Evolutionary conservation across 2,888 invertebrate genomes (phyloP).

Genomic region (Megalurothrips usitatus): DNA sequence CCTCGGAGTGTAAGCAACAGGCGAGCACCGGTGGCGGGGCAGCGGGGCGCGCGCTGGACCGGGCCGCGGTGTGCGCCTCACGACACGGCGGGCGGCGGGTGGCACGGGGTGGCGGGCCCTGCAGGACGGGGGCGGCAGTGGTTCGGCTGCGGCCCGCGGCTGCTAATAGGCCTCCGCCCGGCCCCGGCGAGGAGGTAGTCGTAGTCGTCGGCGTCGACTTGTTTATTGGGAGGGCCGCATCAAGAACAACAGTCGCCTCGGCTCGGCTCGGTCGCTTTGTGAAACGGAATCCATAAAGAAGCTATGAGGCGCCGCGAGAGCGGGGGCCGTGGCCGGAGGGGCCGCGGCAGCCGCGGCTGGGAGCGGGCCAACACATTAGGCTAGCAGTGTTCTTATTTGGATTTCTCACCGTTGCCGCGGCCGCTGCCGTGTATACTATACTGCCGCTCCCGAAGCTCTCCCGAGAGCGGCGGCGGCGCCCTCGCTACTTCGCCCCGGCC

Average conservation of each 20-base stretch:
- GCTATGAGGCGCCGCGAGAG: background rate
- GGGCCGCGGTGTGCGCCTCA: background rate
- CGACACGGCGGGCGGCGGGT: background rate
- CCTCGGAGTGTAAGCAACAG: too few species aligned
- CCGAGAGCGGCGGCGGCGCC: too few species aligned
- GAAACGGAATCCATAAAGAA: slow-evolving; percentile 24
- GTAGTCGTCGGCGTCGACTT: background rate
- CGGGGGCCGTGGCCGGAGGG: too few species aligned
- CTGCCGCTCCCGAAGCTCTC: too few species aligned
- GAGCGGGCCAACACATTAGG: too few species aligned
- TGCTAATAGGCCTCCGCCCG: too few species aligned
- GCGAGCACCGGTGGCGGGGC: background rate
- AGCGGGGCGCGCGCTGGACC: background rate
- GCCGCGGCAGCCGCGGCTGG: too few species aligned
- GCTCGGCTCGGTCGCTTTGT: background rate
- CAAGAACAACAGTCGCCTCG: slow-evolving; percentile 2
- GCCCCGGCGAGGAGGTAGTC: too few species aligned
- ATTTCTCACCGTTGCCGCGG: too few species aligned
- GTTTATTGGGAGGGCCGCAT: background rate
- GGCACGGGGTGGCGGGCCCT: background rate
- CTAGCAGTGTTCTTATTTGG: too few species aligned
- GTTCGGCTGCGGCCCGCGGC: background rate
- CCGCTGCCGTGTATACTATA: too few species aligned
- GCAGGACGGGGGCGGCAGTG: background rate
- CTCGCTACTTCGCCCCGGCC: too few species aligned